Percentiles rank a stretch among this genome's conserved stretches.
Conservation (phyloP, 2,797 vertebrate species). For the Gobio occitaniae region DNA sequence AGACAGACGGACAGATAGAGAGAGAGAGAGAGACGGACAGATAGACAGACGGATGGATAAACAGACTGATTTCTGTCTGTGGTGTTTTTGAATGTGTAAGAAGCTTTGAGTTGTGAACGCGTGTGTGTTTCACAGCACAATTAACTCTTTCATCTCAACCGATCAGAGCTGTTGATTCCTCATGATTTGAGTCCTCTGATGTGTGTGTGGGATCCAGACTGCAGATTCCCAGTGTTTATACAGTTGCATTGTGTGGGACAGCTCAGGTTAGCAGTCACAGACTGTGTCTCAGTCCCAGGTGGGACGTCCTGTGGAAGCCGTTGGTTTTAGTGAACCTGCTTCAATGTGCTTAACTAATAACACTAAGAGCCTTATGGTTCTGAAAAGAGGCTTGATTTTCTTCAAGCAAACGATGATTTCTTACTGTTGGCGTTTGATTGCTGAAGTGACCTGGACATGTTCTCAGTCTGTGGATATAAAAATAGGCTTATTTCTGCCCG, state of each 20-base stretch:
- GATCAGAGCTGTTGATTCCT: not conserved
- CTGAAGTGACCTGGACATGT: not conserved
- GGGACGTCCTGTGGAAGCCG: not conserved
- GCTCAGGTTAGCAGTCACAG: not conserved
- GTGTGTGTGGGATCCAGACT: not conserved
- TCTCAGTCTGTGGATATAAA: not conserved
- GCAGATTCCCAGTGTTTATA: not conserved
- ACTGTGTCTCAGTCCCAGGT: constrained; percentile 7
- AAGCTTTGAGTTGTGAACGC: not conserved
- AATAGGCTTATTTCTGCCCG: not conserved
- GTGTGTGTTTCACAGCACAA: not conserved
- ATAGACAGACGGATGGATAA: no score
- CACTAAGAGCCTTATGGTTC: not conserved
- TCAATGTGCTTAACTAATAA: not conserved
- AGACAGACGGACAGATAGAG: no score
- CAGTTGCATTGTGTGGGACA: not conserved
- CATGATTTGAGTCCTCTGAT: not conserved
- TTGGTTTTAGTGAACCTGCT: not conserved
- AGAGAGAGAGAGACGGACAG: no score
- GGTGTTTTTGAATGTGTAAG: not conserved
- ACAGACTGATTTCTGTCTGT: no score
- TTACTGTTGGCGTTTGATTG: not conserved
- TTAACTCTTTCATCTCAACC: not conserved
- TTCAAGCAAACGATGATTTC: not conserved
- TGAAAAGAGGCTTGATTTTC: not conserved